Conservation (phyloP, 92 coral and sea anemone species). For the Parazoanthus swiftii region DNA sequence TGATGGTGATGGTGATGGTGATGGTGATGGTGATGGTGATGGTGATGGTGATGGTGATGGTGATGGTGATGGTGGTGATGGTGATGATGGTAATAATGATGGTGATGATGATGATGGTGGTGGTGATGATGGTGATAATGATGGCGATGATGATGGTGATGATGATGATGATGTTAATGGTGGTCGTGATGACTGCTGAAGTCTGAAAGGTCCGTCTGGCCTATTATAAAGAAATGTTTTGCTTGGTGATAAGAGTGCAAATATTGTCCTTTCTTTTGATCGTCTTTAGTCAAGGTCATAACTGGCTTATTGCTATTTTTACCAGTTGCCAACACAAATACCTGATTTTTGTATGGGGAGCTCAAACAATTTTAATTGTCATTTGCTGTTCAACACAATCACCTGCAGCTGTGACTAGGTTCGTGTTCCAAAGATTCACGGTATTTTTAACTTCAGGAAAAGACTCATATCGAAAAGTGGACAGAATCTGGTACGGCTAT, state of each 20-base stretch:
- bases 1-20: not conserved
- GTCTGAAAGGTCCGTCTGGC: no score
- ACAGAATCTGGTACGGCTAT: not conserved
- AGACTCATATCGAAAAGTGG: not conserved
- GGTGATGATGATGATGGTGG: not conserved
- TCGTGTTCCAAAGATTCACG: not conserved
- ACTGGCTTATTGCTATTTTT: not conserved
- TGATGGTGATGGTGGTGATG: no score
- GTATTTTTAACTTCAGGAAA: not conserved
- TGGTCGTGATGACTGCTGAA: no score
- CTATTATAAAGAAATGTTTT: no score
- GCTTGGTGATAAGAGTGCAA: no score
- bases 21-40: no score
- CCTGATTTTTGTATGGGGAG: not conserved
- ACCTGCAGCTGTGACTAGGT: not conserved
- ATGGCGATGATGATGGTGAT: no score
- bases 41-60: not conserved
- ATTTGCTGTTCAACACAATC: no score
- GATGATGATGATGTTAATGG: no score
- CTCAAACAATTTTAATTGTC: not conserved
- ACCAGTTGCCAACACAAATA: not conserved
- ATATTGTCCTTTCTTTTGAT: no score
- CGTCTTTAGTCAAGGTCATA: not conserved
- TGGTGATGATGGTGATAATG: no score
- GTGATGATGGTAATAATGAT: not conserved